Evolutionary conservation across 2,797 vertebrate genomes (phyloP).

Genomic region (Pangasius macronema): DNA sequence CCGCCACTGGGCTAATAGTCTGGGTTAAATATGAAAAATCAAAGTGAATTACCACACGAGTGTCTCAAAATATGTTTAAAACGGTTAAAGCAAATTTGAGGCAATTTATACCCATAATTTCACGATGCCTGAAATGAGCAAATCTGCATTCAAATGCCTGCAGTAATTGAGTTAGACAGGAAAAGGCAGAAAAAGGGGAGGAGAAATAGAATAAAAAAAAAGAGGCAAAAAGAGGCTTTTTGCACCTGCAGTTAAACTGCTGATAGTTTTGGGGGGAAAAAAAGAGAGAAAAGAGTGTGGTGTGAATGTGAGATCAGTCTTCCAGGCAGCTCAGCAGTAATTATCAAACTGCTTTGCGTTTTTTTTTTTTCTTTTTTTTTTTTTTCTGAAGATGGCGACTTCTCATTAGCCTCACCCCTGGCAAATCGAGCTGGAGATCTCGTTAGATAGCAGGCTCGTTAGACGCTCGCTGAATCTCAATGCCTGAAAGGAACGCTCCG

Average conservation of each 20-base stretch:
- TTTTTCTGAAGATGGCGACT: constrained; percentile 5
- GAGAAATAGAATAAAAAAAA: neutral
- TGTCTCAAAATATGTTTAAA: constrained; percentile 40
- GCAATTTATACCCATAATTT: constrained; percentile 44
- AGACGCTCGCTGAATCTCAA: constrained; percentile 21
- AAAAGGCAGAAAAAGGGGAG: constrained; percentile 20
- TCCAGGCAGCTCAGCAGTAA: constrained; percentile 33
- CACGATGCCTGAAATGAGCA: constrained; percentile 12
- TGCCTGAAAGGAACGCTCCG: neutral
- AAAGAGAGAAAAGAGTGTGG: neutral
- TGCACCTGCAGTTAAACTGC: constrained; percentile 13
- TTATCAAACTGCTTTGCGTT: constrained; percentile 20
- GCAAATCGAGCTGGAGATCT: constrained; percentile 19
- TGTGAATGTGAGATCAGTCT: constrained; percentile 19
- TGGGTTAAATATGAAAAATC: constrained; percentile 45
- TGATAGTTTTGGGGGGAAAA: neutral
- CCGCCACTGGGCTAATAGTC: constrained; percentile 21
- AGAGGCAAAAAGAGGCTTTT: neutral
- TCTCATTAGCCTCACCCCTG: constrained; percentile 30
- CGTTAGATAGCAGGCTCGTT: constrained; percentile 5
- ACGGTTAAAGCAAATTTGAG: constrained; percentile 49
- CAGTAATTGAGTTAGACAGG: constrained; percentile 45
- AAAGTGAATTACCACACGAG: constrained; percentile 37
- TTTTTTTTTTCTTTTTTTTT: neutral
- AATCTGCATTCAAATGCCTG: constrained; percentile 50